Percentiles rank a stretch among this genome's conserved stretches.
Evolutionary conservation across 1,140 invertebrate genomes (phyloP).

Genomic region (Temnothorax nylanderi): DNA sequence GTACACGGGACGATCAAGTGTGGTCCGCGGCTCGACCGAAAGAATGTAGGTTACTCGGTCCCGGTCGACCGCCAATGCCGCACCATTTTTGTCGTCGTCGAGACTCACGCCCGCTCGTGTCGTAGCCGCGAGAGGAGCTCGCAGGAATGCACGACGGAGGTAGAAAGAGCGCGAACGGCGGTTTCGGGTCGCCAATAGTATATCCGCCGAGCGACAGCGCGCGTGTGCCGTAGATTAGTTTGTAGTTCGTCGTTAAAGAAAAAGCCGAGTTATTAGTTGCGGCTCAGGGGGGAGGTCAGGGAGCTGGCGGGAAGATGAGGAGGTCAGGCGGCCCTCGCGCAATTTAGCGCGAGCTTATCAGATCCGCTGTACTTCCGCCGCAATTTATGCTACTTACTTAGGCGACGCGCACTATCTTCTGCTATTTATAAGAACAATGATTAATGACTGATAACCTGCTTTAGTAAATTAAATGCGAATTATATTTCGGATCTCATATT

Average conservation of each 20-base stretch:
- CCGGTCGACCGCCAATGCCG: not conserved
- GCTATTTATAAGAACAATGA: slow-evolving; percentile 32
- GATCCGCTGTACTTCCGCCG: slow-evolving; percentile 43
- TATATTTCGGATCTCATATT: not conserved
- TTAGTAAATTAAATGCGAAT: not conserved
- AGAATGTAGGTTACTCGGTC: slow-evolving; percentile 62
- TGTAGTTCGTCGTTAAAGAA: slow-evolving; percentile 76
- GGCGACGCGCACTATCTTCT: slow-evolving; percentile 29
- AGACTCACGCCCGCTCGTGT: too few relatives aligned
- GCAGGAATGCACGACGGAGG: not conserved
- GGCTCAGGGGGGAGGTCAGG: slow-evolving; percentile 68
- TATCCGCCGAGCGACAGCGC: slow-evolving; percentile 58
- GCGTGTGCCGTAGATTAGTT: slow-evolving; percentile 78
- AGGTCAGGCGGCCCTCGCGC: slow-evolving; percentile 62
- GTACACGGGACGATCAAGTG: slow-evolving; percentile 76
- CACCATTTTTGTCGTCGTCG: slow-evolving; percentile 27
- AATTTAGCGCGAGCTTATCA: slow-evolving; percentile 59
- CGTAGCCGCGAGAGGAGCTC: not conserved
- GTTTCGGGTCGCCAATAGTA: slow-evolving; percentile 70
- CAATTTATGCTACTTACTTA: slow-evolving; percentile 56
- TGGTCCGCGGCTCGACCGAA: slow-evolving; percentile 62
- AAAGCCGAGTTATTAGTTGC: slow-evolving; percentile 79
- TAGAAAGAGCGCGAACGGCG: not conserved
- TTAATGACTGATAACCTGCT: slow-evolving; percentile 9
- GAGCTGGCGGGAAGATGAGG: slow-evolving; percentile 71